Percentiles rank a stretch among this genome's conserved stretches.
These are phyloP conservation scores for Sorex maritimensis DNA, from an alignment of 2,797 vertebrate genomes.

Conservation along the genomic window DNA sequence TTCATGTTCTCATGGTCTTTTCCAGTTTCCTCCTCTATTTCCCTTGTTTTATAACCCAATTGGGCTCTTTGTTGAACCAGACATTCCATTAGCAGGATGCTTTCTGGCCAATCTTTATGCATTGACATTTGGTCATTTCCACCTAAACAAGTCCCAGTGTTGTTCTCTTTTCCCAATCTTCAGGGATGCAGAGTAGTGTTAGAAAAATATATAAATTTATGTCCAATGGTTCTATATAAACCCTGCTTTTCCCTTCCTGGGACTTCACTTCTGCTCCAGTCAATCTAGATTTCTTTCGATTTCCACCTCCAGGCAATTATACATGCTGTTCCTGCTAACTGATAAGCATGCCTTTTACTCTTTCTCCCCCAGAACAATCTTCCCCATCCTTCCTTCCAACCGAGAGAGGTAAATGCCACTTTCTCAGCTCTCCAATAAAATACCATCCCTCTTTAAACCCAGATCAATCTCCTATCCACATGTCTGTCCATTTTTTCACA, in stretches of 20 bases:
- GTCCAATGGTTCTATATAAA: neutral
- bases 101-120: neutral
- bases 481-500: neutral
- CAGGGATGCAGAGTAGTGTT: neutral
- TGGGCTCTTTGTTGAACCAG: neutral
- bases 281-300: neutral
- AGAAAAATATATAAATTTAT: neutral
- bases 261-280: conserved; percentile 41
- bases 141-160: neutral
- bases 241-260: neutral
- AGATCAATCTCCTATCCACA: neutral
- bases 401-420: neutral
- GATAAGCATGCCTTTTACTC: neutral
- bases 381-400: neutral
- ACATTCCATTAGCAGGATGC: neutral
- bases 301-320: neutral
- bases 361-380: neutral
- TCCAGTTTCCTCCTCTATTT: neutral
- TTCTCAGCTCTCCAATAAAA: neutral
- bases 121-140: conserved; percentile 26
- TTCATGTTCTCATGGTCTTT: neutral
- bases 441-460: conserved; percentile 20
- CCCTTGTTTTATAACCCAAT: neutral
- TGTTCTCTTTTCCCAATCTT: neutral
- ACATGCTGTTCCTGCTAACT: neutral